Conservation (phyloP, 1,140 invertebrate species). For the Andricus grossulariae region DNA sequence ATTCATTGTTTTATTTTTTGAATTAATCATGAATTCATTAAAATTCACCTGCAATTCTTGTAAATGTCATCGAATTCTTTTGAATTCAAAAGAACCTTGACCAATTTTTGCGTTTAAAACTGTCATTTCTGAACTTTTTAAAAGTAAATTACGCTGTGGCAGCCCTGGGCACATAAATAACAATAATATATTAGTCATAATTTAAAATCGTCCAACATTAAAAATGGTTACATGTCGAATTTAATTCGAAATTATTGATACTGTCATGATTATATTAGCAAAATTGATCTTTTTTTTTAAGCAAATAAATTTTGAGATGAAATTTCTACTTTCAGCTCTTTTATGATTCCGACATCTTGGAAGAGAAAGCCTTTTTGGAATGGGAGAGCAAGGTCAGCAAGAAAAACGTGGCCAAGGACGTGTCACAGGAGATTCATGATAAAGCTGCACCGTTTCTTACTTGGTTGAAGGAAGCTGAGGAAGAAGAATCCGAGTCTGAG, state of each 20-base stretch:
- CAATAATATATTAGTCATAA: neutral
- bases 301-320: neutral
- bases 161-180: no score
- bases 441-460: conserved; percentile 95
- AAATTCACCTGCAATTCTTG: no score
- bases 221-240: neutral
- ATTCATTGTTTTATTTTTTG: no score
- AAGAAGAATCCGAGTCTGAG: conserved; percentile 87
- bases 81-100: no score
- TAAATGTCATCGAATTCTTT: no score
- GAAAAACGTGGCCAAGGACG: conserved; percentile 94
- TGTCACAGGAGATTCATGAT: conserved; percentile 93
- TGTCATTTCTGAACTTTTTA: no score
- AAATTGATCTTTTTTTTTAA: neutral
- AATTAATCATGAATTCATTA: no score
- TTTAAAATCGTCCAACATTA: neutral
- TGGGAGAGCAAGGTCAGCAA: conserved; percentile 96
- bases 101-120: no score
- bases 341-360: conserved; percentile 96
- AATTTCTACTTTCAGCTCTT: conserved; percentile 80
- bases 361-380: conserved; percentile 95
- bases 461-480: conserved; percentile 98
- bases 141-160: no score
- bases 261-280: neutral
- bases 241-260: no score